phyloP scores from a whole-genome alignment of 1,140 invertebrate species.

The Aphaenogaster floridana region DNA sequence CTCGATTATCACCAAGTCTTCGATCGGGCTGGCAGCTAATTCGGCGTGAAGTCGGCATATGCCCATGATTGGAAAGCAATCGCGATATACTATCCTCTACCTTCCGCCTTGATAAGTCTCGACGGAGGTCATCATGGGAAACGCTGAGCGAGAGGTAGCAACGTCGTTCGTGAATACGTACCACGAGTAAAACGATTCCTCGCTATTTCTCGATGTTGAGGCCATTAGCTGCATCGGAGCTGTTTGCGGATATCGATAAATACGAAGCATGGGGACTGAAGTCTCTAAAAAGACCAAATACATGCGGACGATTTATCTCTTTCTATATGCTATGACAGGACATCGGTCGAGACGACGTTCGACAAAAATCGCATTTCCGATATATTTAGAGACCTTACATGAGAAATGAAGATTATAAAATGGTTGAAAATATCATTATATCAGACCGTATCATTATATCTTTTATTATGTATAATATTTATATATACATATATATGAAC shows the following conservation, averaged over 20 bases:
- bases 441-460: neutral
- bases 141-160: neutral
- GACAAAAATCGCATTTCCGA: constrained; percentile 39
- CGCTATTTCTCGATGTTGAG: constrained; percentile 43
- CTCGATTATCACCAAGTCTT: constrained; percentile 17
- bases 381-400: constrained; percentile 31
- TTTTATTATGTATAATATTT: neutral
- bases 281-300: constrained; percentile 34
- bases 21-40: constrained; percentile 44
- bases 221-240: constrained; percentile 33
- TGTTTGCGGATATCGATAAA: constrained; percentile 55
- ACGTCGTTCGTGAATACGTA: constrained; percentile 15
- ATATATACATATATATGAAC: neutral
- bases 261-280: constrained; percentile 16
- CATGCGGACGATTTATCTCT: constrained; percentile 40
- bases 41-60: constrained; percentile 63
- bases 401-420: constrained; percentile 36
- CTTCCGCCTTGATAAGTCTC: constrained; percentile 35
- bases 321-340: constrained; percentile 22
- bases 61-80: constrained; percentile 41
- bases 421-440: constrained; percentile 23
- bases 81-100: neutral
- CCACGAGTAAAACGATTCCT: constrained; percentile 23
- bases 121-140: neutral
- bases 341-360: constrained; percentile 27